These are phyloP conservation scores for Cacatua alba DNA, from an alignment of 2,113 vertebrate genomes.

Conservation along the genomic window DNA sequence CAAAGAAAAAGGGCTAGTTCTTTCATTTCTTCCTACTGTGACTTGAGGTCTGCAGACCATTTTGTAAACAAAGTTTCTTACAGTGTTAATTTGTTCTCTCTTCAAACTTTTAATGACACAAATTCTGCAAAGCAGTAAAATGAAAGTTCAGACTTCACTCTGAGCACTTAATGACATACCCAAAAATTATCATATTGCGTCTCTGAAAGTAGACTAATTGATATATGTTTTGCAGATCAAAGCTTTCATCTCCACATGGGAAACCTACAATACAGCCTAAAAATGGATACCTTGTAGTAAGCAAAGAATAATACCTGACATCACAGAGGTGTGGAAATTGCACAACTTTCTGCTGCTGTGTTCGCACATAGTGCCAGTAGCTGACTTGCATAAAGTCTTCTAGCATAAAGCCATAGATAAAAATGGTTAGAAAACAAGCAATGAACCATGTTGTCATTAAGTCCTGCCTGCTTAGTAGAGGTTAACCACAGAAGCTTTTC, in stretches of 20 bases:
- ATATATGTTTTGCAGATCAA: constrained; percentile 18
- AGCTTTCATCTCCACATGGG: not conserved
- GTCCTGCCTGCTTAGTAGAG: not conserved
- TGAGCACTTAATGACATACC: not conserved
- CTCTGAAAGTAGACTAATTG: constrained; percentile 5
- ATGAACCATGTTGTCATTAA: not conserved
- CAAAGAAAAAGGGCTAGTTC: accelerated
- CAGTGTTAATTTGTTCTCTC: not conserved
- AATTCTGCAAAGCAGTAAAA: not conserved
- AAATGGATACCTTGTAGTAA: not conserved
- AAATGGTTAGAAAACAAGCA: not conserved
- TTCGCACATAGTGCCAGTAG: not conserved
- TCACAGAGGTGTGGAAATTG: not conserved
- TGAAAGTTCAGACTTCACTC: not conserved
- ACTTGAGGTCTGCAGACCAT: not conserved
- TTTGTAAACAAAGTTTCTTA: not conserved
- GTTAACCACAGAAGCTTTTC: not conserved
- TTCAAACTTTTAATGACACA: not conserved
- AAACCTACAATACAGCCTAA: not conserved
- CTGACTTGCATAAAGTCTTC: not conserved
- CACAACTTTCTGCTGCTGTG: not conserved
- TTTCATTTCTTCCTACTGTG: not conserved
- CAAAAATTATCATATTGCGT: not conserved
- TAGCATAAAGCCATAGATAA: not conserved
- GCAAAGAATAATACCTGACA: not conserved